A percentile compares a stretch with the other conserved stretches of the same genome.
Conservation (phyloP, 1,140 invertebrate genomes). For the Sarcophaga bullata region DNA sequence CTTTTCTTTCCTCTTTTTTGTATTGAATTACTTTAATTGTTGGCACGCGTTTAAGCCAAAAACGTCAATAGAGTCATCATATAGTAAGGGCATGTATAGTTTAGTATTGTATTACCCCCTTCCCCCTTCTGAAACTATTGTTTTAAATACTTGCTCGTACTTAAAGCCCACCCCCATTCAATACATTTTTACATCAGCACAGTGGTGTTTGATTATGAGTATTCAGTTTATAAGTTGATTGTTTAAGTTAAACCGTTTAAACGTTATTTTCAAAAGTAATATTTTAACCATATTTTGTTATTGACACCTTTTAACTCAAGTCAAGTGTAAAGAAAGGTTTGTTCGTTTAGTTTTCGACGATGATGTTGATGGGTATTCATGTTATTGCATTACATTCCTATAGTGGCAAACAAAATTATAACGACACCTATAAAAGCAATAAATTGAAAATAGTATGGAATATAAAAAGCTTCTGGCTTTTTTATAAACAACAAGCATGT, state of each 20-base stretch:
- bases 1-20: neutral
- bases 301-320: slow-evolving; percentile 35
- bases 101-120: neutral
- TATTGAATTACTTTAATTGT: slow-evolving; percentile 64
- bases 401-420: too few relatives aligned
- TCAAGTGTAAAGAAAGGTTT: slow-evolving; percentile 30
- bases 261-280: slow-evolving; percentile 17
- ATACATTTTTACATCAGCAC: neutral
- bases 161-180: neutral
- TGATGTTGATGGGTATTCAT: neutral
- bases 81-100: too few relatives aligned
- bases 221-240: slow-evolving; percentile 34
- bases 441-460: too few relatives aligned
- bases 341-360: neutral
- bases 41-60: slow-evolving; percentile 54
- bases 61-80: neutral
- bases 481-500: too few relatives aligned
- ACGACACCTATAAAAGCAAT: too few relatives aligned
- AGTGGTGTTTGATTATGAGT: neutral
- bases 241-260: slow-evolving; percentile 28
- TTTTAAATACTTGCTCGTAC: neutral
- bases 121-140: neutral
- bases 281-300: slow-evolving; percentile 38
- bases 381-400: slow-evolving; percentile 2
- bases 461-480: too few relatives aligned